Base-by-base conservation (phyloP, 2,113 vertebrate genomes). In the Passer montanus region DNA sequence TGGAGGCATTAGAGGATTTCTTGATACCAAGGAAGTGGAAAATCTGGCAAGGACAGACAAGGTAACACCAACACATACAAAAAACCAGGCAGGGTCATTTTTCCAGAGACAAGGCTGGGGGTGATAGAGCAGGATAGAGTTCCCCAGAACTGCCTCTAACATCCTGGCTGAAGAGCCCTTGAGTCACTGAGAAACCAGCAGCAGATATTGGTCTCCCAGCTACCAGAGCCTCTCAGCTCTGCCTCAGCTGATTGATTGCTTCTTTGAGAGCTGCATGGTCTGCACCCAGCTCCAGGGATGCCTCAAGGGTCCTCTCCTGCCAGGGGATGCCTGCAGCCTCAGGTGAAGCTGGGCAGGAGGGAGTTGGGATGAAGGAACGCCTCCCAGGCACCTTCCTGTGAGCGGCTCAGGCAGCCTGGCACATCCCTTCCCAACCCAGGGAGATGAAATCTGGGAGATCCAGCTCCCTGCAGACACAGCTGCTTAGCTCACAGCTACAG, bases 181-280 rank as follows among this genome's bases (percentile, higher is more conserved):
- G 3, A 50, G n/a, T 13, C 1, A 0, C 20, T 27, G 64, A 52
- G 77, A 62, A 87, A 46, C 13, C 60, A 78, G 49, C 62, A 55
- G 84, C 53, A 79, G 19, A 5, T 1, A 0, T 8, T 0, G 35
- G 27, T 31, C 13, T 79, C 20, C 20, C 53, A 33, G 5, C 30
- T 30, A 55, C 30, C 50, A 52, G 27, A 52, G 20, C 50, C 52
- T 9, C 68, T 12, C 44, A 55, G 62, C 67, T 63, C 76, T 31
- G 37, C 67, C 75, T 39, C 4, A 8, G 46, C 37, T 47, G 26
- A 21, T 26, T 12, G 15, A 9, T 3, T 0, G 0, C 5, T 35
- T 58, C 53, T 49, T 33, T 2, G 12, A 33, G 53, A 50, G 23
- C 26, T 46, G 35, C 35, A 7, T 9, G 39, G 22, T 28, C 14